These are phyloP conservation scores for Cantharis flavilabris DNA, from an alignment of 2,888 invertebrate genomes.

Conservation along the genomic window DNA sequence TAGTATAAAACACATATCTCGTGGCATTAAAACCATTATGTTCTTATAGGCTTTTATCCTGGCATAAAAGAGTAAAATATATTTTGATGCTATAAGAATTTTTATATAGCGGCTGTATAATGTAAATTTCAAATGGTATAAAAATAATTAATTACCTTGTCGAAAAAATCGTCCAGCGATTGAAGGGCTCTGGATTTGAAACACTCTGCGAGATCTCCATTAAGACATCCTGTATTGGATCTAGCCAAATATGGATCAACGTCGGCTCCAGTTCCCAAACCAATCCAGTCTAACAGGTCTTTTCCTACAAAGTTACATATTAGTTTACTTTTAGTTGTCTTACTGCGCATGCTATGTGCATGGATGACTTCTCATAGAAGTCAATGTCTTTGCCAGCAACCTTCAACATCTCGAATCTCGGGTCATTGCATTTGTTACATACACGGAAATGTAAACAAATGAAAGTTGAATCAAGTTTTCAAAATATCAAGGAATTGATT, in stretches of 20 bases:
- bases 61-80: not conserved
- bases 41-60: not conserved
- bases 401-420: not conserved
- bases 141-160: conserved; percentile 55
- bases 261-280: conserved; percentile 73
- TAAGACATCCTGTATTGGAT: conserved; percentile 74
- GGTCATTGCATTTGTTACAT: not conserved
- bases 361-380: not conserved
- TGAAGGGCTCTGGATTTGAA: conserved; percentile 80
- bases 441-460: not conserved
- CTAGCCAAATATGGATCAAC: conserved; percentile 79
- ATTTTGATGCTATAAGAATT: not conserved
- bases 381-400: not conserved
- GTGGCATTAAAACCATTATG: not conserved
- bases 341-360: not conserved
- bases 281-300: conserved; percentile 78
- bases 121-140: not conserved
- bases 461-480: not conserved
- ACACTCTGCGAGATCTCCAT: conserved; percentile 83
- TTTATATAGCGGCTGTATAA: not conserved
- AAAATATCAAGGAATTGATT: not conserved
- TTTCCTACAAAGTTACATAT: conserved; percentile 56
- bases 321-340: not conserved
- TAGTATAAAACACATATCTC: not conserved
- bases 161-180: conserved; percentile 79